Conservation (phyloP, 2,797 vertebrate genomes). For the Scolopax bukidnonensis region DNA sequence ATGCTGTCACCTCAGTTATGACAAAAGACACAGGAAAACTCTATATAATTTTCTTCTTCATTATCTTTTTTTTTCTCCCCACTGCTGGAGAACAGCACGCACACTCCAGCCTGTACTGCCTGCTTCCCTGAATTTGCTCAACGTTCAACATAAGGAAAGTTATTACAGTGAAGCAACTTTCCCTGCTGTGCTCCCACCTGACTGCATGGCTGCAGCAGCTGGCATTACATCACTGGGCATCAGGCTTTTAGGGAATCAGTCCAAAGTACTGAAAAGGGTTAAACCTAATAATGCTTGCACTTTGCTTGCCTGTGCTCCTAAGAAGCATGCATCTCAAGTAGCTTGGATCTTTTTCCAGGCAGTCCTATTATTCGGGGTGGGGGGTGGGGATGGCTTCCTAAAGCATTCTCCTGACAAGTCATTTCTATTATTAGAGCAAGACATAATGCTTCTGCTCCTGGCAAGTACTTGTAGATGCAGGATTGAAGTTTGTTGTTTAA, state of each 20-base stretch:
- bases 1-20: neutral
- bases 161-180: neutral
- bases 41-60: neutral
- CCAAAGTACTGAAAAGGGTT: slow-evolving; percentile 41
- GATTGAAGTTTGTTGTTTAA: neutral
- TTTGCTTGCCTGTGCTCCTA: neutral
- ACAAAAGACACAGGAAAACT: neutral
- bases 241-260: neutral
- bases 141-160: neutral
- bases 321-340: slow-evolving; percentile 59
- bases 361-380: slow-evolving; percentile 32
- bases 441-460: neutral
- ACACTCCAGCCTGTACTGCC: neutral
- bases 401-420: slow-evolving; percentile 39
- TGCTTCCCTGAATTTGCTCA: neutral
- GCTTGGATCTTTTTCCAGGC: slow-evolving; percentile 41
- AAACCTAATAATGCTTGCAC: slow-evolving; percentile 1
- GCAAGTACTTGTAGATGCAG: neutral
- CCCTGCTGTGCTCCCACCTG: neutral
- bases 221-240: neutral
- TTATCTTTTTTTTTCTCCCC: neutral
- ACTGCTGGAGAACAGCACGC: neutral
- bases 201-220: neutral
- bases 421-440: slow-evolving; percentile 38
- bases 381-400: slow-evolving; percentile 44